These are phyloP conservation scores for Diabrotica undecimpunctata DNA, from an alignment of 1,140 invertebrate species.

Conservation along the genomic window DNA sequence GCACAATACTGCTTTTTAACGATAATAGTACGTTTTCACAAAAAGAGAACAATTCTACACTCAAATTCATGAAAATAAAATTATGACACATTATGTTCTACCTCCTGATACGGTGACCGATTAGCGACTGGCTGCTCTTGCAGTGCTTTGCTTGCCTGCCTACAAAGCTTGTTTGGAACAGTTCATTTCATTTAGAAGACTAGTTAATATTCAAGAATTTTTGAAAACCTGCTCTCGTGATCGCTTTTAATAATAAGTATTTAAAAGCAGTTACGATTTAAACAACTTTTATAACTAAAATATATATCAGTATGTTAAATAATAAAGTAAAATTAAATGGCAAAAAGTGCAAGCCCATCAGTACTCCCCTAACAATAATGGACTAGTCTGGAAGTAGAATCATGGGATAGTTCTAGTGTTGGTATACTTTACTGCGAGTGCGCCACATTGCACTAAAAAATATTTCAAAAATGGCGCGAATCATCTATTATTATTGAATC, in stretches of 20 bases:
- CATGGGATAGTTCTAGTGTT: constrained; percentile 10
- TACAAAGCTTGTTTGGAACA: constrained; percentile 48
- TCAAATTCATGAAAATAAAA: constrained; percentile 45
- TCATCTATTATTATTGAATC: neutral
- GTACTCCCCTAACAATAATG: constrained; percentile 9
- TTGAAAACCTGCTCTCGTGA: neutral
- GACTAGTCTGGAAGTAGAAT: constrained; percentile 11
- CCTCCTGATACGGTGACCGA: constrained; percentile 44
- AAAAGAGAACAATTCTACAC: constrained; percentile 37
- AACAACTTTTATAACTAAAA: too few relatives aligned
- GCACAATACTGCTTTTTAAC: constrained; percentile 29
- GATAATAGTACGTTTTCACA: constrained; percentile 35
- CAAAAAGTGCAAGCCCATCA: neutral
- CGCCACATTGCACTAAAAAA: constrained; percentile 11
- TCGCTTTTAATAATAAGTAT: too few relatives aligned
- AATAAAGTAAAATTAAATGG: too few relatives aligned
- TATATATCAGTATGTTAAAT: too few relatives aligned
- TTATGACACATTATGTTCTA: constrained; percentile 47
- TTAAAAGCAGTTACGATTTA: too few relatives aligned
- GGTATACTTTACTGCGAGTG: constrained; percentile 7
- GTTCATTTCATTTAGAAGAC: constrained; percentile 32
- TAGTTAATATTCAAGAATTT: neutral
- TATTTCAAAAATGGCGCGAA: constrained; percentile 16
- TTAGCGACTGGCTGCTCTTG: constrained; percentile 44
- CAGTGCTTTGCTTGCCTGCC: neutral